Evolutionary conservation across 2,113 vertebrate species (phyloP).

Genomic region (crab-eating macaque (Macaca fascicularis)): T2T-MFA8v1.1 NC_088376.1:133641001-133641500

Average conservation of each 20-base stretch:
- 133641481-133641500: constrained; percentile 89
- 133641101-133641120: constrained; percentile 88
- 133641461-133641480: constrained; percentile 91
- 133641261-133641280: constrained; percentile 88
- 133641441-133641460: constrained; percentile 92
- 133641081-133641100: constrained; percentile 86
- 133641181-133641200: constrained; percentile 86
- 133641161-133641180: constrained; percentile 86
- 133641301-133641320: constrained; percentile 89
- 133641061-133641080: constrained; percentile 89
- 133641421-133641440: constrained; percentile 92
- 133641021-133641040: constrained; percentile 90
- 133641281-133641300: constrained; percentile 86
- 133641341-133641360: constrained; percentile 88
- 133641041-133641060: constrained; percentile 89
- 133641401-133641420: constrained; percentile 90
- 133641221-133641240: constrained; percentile 89
- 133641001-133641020: constrained; percentile 87
- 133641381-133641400: constrained; percentile 89
- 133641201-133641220: constrained; percentile 90
- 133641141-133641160: constrained; percentile 86
- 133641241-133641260: constrained; percentile 83
- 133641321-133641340: constrained; percentile 90
- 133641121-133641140: constrained; percentile 85
- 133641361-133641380: constrained; percentile 89